Percentiles rank a stretch among this genome's conserved stretches.
These are phyloP conservation scores for Sebastiscus albofasciatus DNA, from an alignment of 2,797 vertebrate genomes.

Conservation along the genomic window DNA sequence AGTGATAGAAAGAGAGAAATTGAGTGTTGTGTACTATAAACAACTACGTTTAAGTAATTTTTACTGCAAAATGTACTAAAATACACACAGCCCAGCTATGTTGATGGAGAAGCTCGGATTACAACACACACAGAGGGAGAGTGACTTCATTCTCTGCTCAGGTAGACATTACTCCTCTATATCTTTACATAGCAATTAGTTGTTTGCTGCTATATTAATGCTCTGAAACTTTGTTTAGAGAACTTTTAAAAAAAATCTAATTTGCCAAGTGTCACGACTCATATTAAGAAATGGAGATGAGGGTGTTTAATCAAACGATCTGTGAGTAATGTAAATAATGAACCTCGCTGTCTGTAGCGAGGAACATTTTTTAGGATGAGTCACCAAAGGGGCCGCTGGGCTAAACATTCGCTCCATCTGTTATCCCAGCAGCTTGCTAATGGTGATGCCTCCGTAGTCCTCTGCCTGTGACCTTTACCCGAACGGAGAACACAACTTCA, in stretches of 20 bases:
- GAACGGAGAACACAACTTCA: slow-evolving; percentile 14
- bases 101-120: no score
- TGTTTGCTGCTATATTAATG: no score
- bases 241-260: no score
- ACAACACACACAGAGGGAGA: no score
- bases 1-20: neutral
- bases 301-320: neutral
- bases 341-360: neutral
- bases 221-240: no score
- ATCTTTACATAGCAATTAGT: no score
- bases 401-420: slow-evolving; percentile 40
- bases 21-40: neutral
- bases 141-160: no score
- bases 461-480: slow-evolving; percentile 55
- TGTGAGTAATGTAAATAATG: neutral
- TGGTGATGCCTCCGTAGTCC: neutral
- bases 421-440: slow-evolving; percentile 28
- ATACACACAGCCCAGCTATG: no score
- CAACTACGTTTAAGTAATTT: neutral
- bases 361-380: slow-evolving; percentile 20
- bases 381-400: slow-evolving; percentile 39
- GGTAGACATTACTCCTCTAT: no score
- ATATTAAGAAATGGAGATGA: neutral
- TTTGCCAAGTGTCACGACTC: neutral
- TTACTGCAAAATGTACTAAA: neutral